Percentiles rank a stretch among this genome's conserved stretches.
phyloP scores from a whole-genome alignment of 2,888 invertebrate genomes.

The Belgica antarctica region DNA sequence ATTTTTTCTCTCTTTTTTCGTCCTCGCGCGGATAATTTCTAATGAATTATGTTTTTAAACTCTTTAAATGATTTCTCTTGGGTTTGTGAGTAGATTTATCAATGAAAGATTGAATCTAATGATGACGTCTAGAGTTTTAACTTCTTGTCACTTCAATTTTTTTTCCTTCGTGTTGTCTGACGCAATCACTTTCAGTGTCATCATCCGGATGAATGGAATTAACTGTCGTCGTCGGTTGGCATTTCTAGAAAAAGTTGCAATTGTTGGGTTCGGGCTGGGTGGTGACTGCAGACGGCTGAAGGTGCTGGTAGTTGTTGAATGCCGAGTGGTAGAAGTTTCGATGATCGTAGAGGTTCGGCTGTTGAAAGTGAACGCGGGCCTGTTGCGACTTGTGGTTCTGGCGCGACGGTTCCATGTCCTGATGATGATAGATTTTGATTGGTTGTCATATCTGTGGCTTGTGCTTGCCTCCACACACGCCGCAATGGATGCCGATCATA shows the following conservation, averaged over 20 bases:
- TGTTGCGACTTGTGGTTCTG: conserved; percentile 40
- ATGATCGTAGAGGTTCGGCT: conserved; percentile 41
- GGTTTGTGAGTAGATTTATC: not conserved
- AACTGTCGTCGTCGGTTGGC: too few species aligned
- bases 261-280: conserved; percentile 37
- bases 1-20: not conserved
- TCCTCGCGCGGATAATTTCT: not conserved
- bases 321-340: conserved; percentile 20
- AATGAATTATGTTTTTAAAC: too few species aligned
- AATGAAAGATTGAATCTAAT: conserved; percentile 3
- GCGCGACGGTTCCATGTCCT: conserved; percentile 4
- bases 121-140: conserved; percentile 3
- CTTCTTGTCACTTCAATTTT: not conserved
- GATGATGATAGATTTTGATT: conserved; percentile 42
- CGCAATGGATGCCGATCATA: conserved; percentile 75
- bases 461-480: conserved; percentile 81
- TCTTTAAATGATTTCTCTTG: not conserved
- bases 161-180: not conserved
- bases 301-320: conserved; percentile 39
- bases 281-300: conserved; percentile 22
- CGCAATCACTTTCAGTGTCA: not conserved
- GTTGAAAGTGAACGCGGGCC: conserved; percentile 40
- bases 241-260: conserved; percentile 38
- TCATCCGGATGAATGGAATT: too few species aligned
- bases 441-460: conserved; percentile 57